phyloP scores from a whole-genome alignment of 2,113 vertebrate species.

The Pollachius pollachius region DNA sequence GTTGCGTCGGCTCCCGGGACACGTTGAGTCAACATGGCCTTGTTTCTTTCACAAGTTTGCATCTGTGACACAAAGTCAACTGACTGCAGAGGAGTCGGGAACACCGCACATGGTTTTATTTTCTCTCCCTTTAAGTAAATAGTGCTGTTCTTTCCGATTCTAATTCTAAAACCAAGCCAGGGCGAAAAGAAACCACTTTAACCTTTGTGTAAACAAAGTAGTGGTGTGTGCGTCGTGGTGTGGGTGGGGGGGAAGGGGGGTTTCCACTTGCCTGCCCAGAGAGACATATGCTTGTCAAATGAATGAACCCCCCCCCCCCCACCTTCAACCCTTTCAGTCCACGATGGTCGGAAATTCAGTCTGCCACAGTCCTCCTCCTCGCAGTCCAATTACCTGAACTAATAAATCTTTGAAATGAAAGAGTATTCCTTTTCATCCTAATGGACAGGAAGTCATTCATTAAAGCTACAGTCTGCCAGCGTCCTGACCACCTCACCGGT shows the following conservation, averaged over 20 bases:
- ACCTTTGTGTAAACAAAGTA: too few species aligned
- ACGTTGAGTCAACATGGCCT: background rate
- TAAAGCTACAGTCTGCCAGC: constrained; percentile 64
- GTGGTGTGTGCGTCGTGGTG: background rate
- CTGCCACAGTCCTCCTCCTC: constrained; percentile 62
- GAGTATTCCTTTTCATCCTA: constrained; percentile 73
- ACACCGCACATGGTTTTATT: too few species aligned
- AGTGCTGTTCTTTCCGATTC: background rate
- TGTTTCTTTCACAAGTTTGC: background rate
- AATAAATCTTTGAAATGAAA: constrained; percentile 76
- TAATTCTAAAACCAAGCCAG: too few species aligned
- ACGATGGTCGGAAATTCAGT: constrained; percentile 66
- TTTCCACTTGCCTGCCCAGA: constrained; percentile 15
- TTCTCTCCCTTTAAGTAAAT: too few species aligned
- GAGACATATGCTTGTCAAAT: constrained; percentile 42
- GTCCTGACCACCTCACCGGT: constrained; percentile 65
- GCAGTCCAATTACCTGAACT: constrained; percentile 78
- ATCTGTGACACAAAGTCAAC: too few species aligned
- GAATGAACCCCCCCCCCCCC: constrained; percentile 15
- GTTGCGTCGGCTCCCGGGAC: background rate
- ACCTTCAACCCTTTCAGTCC: constrained; percentile 45
- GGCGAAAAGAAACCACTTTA: too few species aligned
- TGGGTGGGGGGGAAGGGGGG: background rate
- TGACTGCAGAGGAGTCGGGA: too few species aligned
- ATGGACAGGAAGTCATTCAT: constrained; percentile 80